Conservation (phyloP, 2,113 vertebrate species). For the Smithornis capensis region DNA sequence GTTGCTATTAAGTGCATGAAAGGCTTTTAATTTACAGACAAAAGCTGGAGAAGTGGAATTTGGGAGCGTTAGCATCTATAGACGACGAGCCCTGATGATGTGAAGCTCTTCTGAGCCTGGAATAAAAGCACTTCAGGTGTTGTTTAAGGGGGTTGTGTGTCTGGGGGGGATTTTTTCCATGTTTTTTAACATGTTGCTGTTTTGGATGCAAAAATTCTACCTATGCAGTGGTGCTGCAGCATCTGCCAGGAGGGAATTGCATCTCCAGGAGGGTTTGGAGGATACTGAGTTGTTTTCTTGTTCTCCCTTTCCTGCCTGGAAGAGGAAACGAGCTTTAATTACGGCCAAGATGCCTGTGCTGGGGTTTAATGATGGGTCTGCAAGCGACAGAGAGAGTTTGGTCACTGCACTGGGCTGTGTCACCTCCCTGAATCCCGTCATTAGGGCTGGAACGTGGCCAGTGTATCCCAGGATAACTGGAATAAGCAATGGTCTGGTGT, state of each 20-base stretch:
- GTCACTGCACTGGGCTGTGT: fast-evolving
- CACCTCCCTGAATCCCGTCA: neutral
- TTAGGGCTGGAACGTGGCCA: neutral
- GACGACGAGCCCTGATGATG: neutral
- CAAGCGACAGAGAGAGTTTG: neutral
- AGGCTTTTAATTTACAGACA: neutral
- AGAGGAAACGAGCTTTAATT: neutral
- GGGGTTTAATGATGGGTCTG: neutral
- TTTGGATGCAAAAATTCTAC: neutral
- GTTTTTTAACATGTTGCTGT: neutral
- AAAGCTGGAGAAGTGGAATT: neutral
- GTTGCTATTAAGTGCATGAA: neutral
- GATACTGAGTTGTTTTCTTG: neutral
- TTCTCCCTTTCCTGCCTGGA: neutral
- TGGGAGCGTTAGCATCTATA: neutral
- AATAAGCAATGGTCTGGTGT: neutral
- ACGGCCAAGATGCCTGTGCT: neutral
- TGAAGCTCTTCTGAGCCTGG: neutral
- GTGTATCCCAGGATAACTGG: neutral
- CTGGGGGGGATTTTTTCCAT: too few species aligned
- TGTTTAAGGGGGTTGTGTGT: neutral
- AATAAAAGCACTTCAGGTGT: neutral
- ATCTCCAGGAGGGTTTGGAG: neutral
- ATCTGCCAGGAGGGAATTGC: neutral
- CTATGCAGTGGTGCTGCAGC: neutral